A percentile compares a stretch with the other conserved stretches of the same genome.
Conservation (phyloP, 64 coral and sea anemone genomes). For the Pocillopora verrucosa region DNA sequence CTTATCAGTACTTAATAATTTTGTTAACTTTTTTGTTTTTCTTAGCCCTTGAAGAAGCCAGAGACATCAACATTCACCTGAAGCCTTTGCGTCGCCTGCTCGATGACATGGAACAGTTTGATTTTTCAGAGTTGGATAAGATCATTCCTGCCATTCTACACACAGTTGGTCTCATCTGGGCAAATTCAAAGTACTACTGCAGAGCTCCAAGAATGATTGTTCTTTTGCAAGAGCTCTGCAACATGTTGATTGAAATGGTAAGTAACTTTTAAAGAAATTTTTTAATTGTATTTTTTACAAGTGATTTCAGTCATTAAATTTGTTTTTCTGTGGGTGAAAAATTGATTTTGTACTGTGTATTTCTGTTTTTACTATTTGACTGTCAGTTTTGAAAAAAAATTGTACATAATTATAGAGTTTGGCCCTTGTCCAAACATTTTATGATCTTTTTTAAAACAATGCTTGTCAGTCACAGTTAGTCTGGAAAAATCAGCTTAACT, state of each 20-base stretch:
- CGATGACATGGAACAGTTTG: conserved; percentile 99
- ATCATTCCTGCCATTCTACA: conserved; percentile 85
- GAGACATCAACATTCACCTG: conserved; percentile 87
- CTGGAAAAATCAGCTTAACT: too few relatives aligned
- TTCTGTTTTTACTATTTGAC: too few relatives aligned
- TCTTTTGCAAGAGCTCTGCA: conserved; percentile 92
- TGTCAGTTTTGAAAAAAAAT: too few relatives aligned
- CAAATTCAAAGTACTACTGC: conserved; percentile 95
- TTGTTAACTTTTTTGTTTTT: background rate
- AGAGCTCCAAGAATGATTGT: conserved; percentile 90
- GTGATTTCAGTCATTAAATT: too few relatives aligned
- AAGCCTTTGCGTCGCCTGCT: conserved; percentile 89
- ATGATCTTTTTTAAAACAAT: too few relatives aligned
- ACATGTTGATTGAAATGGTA: conserved; percentile 99
- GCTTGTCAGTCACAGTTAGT: too few relatives aligned
- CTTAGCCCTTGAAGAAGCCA: conserved; percentile 90
- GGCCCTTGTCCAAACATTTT: too few relatives aligned
- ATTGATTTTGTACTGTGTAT: too few relatives aligned
- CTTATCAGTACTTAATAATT: background rate
- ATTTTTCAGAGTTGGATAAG: conserved; percentile 91
- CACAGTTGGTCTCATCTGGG: conserved; percentile 91
- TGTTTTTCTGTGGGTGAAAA: too few relatives aligned
- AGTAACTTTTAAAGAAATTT: background rate
- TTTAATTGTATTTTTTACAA: too few relatives aligned
- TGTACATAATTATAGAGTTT: too few relatives aligned